A percentile compares a stretch with the other conserved stretches of the same genome.
Conservation (phyloP, 2,888 invertebrate species). For the Leptodirus hochenwartii region DNA sequence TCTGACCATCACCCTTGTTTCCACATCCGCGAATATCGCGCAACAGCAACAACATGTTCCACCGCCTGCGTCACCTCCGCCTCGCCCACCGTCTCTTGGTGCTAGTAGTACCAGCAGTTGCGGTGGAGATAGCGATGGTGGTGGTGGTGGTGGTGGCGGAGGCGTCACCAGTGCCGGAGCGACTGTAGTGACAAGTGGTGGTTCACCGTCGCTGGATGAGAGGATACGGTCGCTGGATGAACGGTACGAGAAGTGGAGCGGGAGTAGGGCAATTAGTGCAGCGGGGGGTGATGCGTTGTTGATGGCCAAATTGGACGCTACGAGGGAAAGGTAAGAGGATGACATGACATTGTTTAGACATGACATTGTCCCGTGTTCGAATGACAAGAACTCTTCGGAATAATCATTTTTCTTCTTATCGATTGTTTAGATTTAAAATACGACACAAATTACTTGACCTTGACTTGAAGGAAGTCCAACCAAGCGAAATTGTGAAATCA, state of each 20-base stretch:
- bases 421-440: conserved; percentile 38
- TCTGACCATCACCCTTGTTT: conserved; percentile 1
- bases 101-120: conserved; percentile 52
- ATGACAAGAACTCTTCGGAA: too few species aligned
- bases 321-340: conserved; percentile 37
- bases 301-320: conserved; percentile 32
- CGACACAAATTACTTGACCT: conserved; percentile 61
- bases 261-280: conserved; percentile 40
- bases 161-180: conserved; percentile 38
- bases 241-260: conserved; percentile 81
- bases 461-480: conserved; percentile 64
- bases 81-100: conserved; percentile 55
- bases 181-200: conserved; percentile 7
- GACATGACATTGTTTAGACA: too few species aligned
- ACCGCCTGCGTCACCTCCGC: conserved; percentile 42
- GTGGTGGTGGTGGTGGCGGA: too few species aligned
- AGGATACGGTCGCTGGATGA: conserved; percentile 83
- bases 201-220: conserved; percentile 62
- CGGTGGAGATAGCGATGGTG: conserved; percentile 49
- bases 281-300: conserved; percentile 30
- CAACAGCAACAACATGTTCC: conserved; percentile 21
- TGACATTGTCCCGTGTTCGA: too few species aligned
- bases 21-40: conserved; percentile 24
- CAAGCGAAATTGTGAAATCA: conserved; percentile 85
- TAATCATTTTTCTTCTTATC: too few species aligned